Percentiles rank a stretch among this genome's conserved stretches.
phyloP scores from a whole-genome alignment of 2,797 vertebrate genomes.

The Danio choprae region DNA sequence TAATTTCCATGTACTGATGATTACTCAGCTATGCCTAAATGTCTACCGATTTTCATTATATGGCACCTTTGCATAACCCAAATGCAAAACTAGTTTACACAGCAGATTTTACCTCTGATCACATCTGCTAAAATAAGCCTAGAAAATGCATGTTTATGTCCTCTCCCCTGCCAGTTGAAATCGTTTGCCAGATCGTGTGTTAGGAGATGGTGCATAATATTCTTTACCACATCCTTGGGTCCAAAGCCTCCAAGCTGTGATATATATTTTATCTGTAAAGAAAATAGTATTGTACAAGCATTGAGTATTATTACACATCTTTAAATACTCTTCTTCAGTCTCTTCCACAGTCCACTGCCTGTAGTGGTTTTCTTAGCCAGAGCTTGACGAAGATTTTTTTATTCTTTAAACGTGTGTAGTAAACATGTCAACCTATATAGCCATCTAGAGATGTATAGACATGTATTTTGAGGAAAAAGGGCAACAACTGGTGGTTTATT shows the following conservation, averaged over 20 bases:
- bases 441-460: too few relatives aligned
- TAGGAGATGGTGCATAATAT: not conserved
- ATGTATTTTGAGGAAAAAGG: too few relatives aligned
- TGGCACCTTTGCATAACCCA: too few relatives aligned
- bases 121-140: constrained; percentile 5
- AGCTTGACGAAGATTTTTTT: too few relatives aligned
- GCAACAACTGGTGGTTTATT: too few relatives aligned
- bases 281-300: not conserved
- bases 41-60: not conserved
- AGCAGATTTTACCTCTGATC: constrained; percentile 5
- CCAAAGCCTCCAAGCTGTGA: not conserved
- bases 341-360: not conserved
- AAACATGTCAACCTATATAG: too few relatives aligned
- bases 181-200: not conserved
- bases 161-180: constrained; percentile 19
- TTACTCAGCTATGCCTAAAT: too few relatives aligned
- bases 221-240: not conserved
- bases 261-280: not conserved
- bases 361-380: too few relatives aligned
- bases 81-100: too few relatives aligned
- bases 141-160: not conserved
- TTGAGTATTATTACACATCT: not conserved
- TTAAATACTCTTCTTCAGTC: not conserved
- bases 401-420: too few relatives aligned
- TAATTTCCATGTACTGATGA: too few relatives aligned